Conservation (phyloP, 2,888 invertebrate genomes). For the Cordilura impudica region DNA sequence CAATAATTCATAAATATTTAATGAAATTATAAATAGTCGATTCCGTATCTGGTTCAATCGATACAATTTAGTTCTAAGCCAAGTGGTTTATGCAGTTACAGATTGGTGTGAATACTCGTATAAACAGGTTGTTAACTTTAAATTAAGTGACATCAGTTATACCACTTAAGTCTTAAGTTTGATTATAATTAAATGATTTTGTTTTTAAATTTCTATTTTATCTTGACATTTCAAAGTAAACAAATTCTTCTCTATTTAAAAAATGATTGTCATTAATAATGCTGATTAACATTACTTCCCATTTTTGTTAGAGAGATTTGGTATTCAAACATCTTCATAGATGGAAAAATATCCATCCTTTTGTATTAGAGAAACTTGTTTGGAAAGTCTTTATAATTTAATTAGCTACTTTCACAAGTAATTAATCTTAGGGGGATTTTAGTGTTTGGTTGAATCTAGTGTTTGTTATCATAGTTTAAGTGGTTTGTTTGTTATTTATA, state of each 20-base stretch:
- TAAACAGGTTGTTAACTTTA: background rate
- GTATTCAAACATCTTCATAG: background rate
- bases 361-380: background rate
- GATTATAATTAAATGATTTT: conserved; percentile 38
- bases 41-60: too few species aligned
- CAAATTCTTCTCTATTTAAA: conserved; percentile 38
- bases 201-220: conserved; percentile 29
- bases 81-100: too few species aligned
- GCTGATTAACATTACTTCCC: conserved; percentile 54
- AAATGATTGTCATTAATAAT: conserved; percentile 57
- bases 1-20: too few species aligned
- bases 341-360: background rate
- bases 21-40: too few species aligned
- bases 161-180: conserved; percentile 26
- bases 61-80: too few species aligned
- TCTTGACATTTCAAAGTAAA: conserved; percentile 21
- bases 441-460: background rate
- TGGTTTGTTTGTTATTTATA: conserved; percentile 32
- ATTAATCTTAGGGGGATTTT: conserved; percentile 51
- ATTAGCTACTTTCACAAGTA: conserved; percentile 56
- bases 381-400: conserved; percentile 40
- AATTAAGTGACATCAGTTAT: background rate
- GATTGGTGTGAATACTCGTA: too few species aligned
- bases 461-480: conserved; percentile 34
- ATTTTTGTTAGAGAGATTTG: background rate